Conservation (phyloP, 2,113 vertebrate genomes). For the Chrysochloris asiatica region DNA sequence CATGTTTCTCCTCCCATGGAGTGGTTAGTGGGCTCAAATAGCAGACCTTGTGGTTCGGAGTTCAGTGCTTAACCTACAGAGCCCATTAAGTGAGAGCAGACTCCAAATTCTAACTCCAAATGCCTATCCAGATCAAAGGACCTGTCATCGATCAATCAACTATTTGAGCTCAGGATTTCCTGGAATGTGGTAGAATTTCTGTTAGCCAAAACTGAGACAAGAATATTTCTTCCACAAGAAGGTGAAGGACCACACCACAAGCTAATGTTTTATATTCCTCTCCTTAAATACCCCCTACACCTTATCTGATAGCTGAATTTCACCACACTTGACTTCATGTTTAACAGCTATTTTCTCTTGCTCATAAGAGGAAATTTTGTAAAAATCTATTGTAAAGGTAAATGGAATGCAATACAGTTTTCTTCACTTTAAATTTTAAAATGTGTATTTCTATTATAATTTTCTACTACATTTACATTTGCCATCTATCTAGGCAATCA, state of each 20-base stretch:
- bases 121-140: neutral
- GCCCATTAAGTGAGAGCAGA: neutral
- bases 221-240: neutral
- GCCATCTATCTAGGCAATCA: neutral
- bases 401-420: neutral
- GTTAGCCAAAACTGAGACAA: neutral
- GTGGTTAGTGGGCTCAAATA: too few species aligned
- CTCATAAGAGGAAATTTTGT: neutral
- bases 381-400: neutral
- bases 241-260: neutral
- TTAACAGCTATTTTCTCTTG: neutral
- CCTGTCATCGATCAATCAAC: neutral
- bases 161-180: neutral
- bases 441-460: constrained; percentile 57
- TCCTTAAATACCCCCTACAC: neutral
- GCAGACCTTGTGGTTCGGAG: too few species aligned
- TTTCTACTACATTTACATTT: constrained; percentile 48
- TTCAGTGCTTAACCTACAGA: too few species aligned
- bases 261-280: neutral
- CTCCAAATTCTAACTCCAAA: neutral
- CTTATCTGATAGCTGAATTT: neutral
- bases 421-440: constrained; percentile 58
- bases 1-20: too few species aligned
- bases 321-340: neutral
- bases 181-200: neutral